Percentiles rank a stretch among this genome's conserved stretches.
Conservation (phyloP, 2,888 invertebrate species). For the Chironomus tentans region DNA sequence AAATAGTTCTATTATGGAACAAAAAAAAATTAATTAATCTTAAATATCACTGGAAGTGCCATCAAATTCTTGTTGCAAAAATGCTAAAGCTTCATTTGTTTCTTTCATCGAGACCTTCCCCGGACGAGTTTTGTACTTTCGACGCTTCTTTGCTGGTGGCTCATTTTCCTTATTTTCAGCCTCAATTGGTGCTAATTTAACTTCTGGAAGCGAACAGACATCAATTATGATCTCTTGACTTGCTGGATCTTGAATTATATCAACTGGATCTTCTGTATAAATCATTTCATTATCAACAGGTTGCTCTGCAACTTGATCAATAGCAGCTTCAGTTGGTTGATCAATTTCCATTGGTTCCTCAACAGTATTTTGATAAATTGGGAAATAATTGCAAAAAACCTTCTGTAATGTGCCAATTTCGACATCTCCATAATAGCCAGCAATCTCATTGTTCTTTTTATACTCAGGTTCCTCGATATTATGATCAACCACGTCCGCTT, state of each 20-base stretch:
- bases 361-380: not conserved
- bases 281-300: not conserved
- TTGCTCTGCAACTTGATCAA: not conserved
- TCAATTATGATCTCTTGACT: not conserved
- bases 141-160: not conserved
- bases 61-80: not conserved
- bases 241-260: too few relatives aligned
- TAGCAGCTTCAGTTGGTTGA: not conserved
- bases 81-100: not conserved
- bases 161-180: not conserved
- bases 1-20: not conserved
- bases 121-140: not conserved
- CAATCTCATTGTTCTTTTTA: not conserved
- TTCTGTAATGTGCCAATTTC: not conserved
- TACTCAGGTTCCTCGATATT: not conserved
- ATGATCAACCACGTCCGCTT: not conserved
- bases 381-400: not conserved
- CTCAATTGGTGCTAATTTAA: too few relatives aligned
- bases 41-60: not conserved
- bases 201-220: not conserved
- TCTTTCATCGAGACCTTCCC: not conserved
- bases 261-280: too few relatives aligned
- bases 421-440: conserved; percentile 23
- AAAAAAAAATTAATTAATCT: not conserved
- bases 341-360: not conserved